Evolutionary conservation across 1,140 invertebrate genomes (phyloP).

Genomic region (Pomacea maculata): DNA sequence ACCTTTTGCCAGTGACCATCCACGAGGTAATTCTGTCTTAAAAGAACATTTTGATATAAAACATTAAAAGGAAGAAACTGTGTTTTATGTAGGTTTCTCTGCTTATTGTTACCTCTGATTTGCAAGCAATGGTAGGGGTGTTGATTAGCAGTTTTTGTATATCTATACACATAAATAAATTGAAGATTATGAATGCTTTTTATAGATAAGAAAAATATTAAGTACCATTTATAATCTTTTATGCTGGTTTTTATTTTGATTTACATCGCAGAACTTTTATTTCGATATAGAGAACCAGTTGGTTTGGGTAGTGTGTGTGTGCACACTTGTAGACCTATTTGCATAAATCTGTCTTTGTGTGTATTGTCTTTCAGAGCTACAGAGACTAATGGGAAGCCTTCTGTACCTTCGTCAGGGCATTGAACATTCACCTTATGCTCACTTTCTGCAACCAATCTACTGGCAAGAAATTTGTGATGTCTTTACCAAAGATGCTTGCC

Average conservation of each 20-base stretch:
- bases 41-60: neutral
- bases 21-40: constrained; percentile 74
- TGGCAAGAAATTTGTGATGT: constrained; percentile 90
- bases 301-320: too few species aligned
- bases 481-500: constrained; percentile 92
- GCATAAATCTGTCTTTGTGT: neutral
- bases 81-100: too few species aligned
- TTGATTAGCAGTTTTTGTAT: neutral
- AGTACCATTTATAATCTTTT: too few species aligned
- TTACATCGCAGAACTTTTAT: too few species aligned
- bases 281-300: too few species aligned
- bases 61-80: too few species aligned
- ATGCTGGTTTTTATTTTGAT: too few species aligned
- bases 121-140: neutral
- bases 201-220: too few species aligned
- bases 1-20: constrained; percentile 81
- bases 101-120: too few species aligned
- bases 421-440: constrained; percentile 82
- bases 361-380: constrained; percentile 73
- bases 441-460: constrained; percentile 79
- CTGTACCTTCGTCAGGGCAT: constrained; percentile 84
- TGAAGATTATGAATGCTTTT: too few species aligned
- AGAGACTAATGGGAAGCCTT: constrained; percentile 88
- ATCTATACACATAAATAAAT: neutral
- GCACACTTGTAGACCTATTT: neutral